These are phyloP conservation scores for Leptinotarsa rubiginosa DNA, from an alignment of 2,888 invertebrate species.

Conservation along the genomic window DNA sequence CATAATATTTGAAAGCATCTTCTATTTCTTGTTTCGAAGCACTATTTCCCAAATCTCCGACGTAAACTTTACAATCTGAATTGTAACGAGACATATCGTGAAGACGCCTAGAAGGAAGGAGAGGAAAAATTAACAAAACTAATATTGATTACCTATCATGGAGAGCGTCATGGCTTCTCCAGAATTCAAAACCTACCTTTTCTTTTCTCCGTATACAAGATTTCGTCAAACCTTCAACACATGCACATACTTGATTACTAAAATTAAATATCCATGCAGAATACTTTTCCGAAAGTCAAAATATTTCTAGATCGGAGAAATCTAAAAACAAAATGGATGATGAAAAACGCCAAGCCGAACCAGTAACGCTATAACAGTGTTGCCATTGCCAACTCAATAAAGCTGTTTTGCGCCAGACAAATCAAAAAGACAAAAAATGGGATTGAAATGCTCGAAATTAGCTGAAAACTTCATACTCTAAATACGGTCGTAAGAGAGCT, in stretches of 20 bases:
- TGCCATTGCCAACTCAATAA: too few species aligned
- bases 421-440: too few species aligned
- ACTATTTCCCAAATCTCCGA: constrained; percentile 91
- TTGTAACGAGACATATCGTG: constrained; percentile 78
- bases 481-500: too few species aligned
- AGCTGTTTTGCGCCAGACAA: too few species aligned
- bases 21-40: constrained; percentile 92
- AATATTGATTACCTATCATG: constrained; percentile 44
- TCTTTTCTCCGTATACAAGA: neutral
- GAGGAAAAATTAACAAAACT: constrained; percentile 36
- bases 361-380: neutral
- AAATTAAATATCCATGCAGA: too few species aligned
- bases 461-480: too few species aligned
- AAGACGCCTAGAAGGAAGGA: neutral
- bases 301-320: neutral
- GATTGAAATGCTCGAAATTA: too few species aligned
- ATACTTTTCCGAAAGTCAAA: neutral
- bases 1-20: constrained; percentile 88
- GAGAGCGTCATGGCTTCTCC: constrained; percentile 31
- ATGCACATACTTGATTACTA: neutral
- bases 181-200: constrained; percentile 24
- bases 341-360: neutral
- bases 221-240: neutral
- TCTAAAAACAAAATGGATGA: constrained; percentile 9
- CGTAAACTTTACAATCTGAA: constrained; percentile 92